These are phyloP conservation scores for Tetramorium alpestre DNA, from an alignment of 1,140 invertebrate species.

Conservation along the genomic window DNA sequence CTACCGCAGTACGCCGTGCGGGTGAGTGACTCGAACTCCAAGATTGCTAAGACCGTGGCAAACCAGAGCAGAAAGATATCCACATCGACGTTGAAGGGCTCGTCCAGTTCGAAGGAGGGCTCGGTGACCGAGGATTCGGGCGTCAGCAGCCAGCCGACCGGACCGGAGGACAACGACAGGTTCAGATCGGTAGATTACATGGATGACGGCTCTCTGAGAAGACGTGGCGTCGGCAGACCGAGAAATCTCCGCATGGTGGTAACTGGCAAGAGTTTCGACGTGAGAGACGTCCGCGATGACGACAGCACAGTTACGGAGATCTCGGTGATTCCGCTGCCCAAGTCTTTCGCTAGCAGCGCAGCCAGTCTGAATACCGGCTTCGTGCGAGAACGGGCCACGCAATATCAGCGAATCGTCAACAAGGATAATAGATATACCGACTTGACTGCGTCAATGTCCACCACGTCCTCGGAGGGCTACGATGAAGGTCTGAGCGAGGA, in stretches of 20 bases:
- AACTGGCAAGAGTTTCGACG: conserved; percentile 87
- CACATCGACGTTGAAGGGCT: conserved; percentile 72
- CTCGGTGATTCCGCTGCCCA: conserved; percentile 86
- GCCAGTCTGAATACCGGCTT: conserved; percentile 81
- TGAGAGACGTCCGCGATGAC: conserved; percentile 87
- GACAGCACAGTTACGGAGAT: conserved; percentile 87
- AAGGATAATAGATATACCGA: conserved; percentile 84
- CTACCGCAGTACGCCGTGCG: conserved; percentile 90
- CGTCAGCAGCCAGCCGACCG: conserved; percentile 86
- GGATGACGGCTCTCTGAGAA: conserved; percentile 75
- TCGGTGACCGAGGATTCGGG: conserved; percentile 88
- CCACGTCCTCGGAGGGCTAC: conserved; percentile 86
- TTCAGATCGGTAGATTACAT: conserved; percentile 77
- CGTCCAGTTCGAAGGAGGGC: conserved; percentile 84
- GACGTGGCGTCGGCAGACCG: conserved; percentile 83
- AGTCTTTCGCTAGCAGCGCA: conserved; percentile 76
- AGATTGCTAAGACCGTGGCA: conserved; percentile 90
- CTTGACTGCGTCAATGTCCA: conserved; percentile 83
- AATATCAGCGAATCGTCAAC: conserved; percentile 86
- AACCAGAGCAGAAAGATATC: conserved; percentile 87
- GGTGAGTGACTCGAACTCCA: conserved; percentile 87
- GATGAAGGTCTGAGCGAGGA: conserved; percentile 86
- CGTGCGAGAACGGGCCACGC: conserved; percentile 85
- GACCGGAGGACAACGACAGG: conserved; percentile 77
- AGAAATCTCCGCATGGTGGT: conserved; percentile 87